Conservation (phyloP, 2,797 vertebrate species). For the Rhinoraja longicauda region DNA sequence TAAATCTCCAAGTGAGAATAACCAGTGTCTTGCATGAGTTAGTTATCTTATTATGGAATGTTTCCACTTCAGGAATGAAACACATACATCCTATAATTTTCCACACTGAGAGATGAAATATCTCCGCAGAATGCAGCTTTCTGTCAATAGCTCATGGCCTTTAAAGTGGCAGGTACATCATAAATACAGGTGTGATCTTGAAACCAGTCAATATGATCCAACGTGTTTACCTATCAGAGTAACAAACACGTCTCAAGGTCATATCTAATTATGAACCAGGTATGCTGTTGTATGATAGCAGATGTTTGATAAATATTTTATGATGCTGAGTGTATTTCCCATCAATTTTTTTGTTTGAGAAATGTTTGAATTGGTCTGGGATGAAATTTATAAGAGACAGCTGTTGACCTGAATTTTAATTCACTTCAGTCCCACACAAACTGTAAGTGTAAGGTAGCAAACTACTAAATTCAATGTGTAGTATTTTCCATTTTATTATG, state of each 20-base stretch:
- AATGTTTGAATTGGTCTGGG: slow-evolving; percentile 2
- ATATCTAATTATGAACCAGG: slow-evolving; percentile 9
- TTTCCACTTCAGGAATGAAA: not conserved
- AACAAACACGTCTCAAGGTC: not conserved
- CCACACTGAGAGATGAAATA: not conserved
- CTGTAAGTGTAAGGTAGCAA: not conserved
- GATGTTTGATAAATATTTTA: slow-evolving; percentile 11
- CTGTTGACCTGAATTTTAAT: not conserved
- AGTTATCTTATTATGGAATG: not conserved
- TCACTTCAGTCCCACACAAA: not conserved
- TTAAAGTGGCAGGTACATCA: too few species aligned
- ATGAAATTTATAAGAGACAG: not conserved
- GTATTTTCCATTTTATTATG: too few species aligned
- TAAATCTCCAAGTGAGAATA: not conserved
- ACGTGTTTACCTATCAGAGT: not conserved
- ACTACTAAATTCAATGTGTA: not conserved
- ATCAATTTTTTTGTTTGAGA: not conserved
- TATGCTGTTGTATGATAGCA: not conserved
- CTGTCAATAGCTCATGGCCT: not conserved
- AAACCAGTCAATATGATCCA: not conserved
- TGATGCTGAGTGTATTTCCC: not conserved
- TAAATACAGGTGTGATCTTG: not conserved
- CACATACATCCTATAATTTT: not conserved
- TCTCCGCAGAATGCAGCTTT: not conserved
- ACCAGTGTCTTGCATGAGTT: not conserved